phyloP scores from a whole-genome alignment of 1,140 invertebrate species.

The Eumeta japonica region DNA sequence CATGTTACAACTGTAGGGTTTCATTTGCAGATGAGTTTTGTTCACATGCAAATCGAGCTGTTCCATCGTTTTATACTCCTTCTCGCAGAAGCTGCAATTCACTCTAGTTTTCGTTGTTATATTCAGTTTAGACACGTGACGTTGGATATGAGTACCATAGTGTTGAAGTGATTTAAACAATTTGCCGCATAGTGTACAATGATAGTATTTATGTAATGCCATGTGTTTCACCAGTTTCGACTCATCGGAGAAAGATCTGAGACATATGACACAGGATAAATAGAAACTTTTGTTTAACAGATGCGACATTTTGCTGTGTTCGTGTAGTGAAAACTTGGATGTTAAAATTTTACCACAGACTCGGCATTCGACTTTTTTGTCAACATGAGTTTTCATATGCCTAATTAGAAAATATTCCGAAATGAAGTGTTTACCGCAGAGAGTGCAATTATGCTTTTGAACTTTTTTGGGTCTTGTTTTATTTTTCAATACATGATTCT shows the following conservation, averaged over 20 bases:
- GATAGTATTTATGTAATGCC: constrained; percentile 21
- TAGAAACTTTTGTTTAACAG: constrained; percentile 15
- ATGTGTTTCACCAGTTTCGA: constrained; percentile 24
- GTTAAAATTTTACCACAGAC: constrained; percentile 24
- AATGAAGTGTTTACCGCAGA: constrained; percentile 41
- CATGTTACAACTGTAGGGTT: constrained; percentile 46
- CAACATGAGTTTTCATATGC: constrained; percentile 33
- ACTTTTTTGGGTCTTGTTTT: constrained; percentile 14
- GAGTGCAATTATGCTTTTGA: constrained; percentile 32
- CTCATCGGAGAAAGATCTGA: constrained; percentile 18
- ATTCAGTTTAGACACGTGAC: constrained; percentile 28
- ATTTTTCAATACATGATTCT: constrained; percentile 1
- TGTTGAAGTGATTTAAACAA: constrained; percentile 21
- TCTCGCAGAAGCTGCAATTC: constrained; percentile 45
- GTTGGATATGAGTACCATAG: constrained; percentile 31
- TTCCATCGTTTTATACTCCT: constrained; percentile 33
- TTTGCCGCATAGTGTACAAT: constrained; percentile 36
- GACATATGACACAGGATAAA: constrained; percentile 25
- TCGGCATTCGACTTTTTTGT: constrained; percentile 24
- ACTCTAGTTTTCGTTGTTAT: constrained; percentile 9
- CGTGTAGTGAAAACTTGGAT: constrained; percentile 34
- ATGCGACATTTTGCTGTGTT: constrained; percentile 37
- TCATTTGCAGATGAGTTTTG: constrained; percentile 45
- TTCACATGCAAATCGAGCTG: constrained; percentile 41
- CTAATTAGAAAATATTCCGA: constrained; percentile 38